Conservation (phyloP, 2,888 invertebrate genomes). For the Herminia tarsipennalis region DNA sequence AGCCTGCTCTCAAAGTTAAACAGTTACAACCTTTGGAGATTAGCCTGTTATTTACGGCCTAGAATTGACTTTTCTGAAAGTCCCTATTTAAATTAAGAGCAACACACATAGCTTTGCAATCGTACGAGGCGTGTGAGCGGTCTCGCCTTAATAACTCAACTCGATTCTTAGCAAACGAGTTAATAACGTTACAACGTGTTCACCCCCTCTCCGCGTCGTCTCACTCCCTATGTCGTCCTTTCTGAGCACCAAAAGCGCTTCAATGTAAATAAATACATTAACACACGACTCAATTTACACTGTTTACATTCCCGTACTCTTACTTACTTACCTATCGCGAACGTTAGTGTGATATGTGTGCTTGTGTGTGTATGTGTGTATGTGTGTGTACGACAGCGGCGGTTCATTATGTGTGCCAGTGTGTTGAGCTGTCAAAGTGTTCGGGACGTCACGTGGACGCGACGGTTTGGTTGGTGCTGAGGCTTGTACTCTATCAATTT, state of each 20-base stretch:
- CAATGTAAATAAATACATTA: conserved; percentile 20
- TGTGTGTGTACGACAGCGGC: conserved; percentile 15
- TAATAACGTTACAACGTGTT: conserved; percentile 12
- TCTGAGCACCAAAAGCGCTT: background rate
- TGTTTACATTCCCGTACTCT: conserved; percentile 9
- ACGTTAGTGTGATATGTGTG: too few relatives aligned
- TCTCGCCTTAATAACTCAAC: conserved; percentile 8
- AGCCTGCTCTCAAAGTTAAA: too few relatives aligned
- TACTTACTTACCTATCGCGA: conserved; percentile 4
- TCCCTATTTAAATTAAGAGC: background rate
- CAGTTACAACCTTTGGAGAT: too few relatives aligned
- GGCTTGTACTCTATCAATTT: too few relatives aligned
- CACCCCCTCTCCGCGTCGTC: background rate
- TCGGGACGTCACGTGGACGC: too few relatives aligned
- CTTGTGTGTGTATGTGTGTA: background rate
- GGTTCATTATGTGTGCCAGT: too few relatives aligned
- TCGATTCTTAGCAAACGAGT: conserved; percentile 6
- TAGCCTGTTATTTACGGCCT: too few relatives aligned
- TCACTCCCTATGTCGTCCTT: background rate
- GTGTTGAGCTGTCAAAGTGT: conserved; percentile 33
- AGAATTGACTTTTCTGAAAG: too few relatives aligned
- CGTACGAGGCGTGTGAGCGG: conserved; percentile 7
- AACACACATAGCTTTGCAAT: background rate
- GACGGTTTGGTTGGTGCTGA: too few relatives aligned
- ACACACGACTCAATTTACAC: conserved; percentile 16